These are phyloP conservation scores for Thalassoma bifasciatum DNA, from an alignment of 2,113 vertebrate species.

Conservation along the genomic window DNA sequence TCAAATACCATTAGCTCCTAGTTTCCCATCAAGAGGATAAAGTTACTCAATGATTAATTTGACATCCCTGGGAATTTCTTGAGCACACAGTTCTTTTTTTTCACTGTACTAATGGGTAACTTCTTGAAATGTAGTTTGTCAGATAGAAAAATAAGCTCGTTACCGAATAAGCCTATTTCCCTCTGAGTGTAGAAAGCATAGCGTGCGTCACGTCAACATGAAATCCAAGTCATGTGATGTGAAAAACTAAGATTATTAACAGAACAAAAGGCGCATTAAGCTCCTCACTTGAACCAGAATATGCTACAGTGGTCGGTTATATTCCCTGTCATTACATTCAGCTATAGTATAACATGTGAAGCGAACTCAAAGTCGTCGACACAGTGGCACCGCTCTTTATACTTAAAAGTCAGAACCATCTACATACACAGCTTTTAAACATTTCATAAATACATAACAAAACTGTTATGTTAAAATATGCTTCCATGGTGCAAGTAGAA, in stretches of 20 bases:
- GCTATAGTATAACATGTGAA: not conserved
- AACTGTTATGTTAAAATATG: not conserved
- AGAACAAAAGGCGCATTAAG: constrained; percentile 40
- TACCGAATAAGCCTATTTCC: not conserved
- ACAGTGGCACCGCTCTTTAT: not conserved
- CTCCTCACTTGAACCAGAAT: not conserved
- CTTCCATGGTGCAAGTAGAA: not conserved
- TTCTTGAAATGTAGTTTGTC: not conserved
- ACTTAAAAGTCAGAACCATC: not conserved
- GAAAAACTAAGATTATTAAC: constrained; percentile 5
- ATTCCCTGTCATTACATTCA: not conserved
- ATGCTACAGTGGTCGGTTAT: not conserved
- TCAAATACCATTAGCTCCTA: too few relatives aligned
- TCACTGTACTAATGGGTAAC: not conserved
- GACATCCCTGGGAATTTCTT: not conserved
- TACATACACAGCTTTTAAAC: not conserved
- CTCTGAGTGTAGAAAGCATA: constrained; percentile 4
- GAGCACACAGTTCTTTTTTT: not conserved
- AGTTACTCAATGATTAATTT: not conserved
- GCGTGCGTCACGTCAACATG: not conserved
- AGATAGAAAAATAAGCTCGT: not conserved
- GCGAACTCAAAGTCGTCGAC: not conserved
- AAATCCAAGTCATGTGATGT: not conserved
- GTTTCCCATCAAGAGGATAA: not conserved
- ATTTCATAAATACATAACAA: not conserved